Conservation (phyloP, 2,797 vertebrate genomes). For the Cryptoblepharus egeriae region DNA sequence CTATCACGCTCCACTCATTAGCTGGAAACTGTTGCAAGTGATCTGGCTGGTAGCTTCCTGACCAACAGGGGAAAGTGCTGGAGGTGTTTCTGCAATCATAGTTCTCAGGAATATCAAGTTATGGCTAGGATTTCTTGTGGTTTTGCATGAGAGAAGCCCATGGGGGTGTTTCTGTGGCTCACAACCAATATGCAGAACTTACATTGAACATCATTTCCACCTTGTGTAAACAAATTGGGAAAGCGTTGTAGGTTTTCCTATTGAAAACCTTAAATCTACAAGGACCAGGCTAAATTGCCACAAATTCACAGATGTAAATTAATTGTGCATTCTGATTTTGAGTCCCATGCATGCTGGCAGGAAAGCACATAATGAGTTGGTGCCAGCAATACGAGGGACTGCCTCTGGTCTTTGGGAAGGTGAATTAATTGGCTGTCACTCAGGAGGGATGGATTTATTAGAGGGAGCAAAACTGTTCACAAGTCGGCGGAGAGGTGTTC, state of each 20-base stretch:
- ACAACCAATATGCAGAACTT: background rate
- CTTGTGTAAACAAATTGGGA: conserved; percentile 8
- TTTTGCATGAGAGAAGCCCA: background rate
- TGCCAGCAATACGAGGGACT: conserved; percentile 16
- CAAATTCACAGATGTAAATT: background rate
- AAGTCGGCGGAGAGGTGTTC: background rate
- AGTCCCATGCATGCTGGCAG: background rate
- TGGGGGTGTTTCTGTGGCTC: background rate
- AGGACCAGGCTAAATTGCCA: background rate
- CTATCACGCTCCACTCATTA: background rate
- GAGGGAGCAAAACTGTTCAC: conserved; percentile 30
- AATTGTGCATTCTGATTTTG: conserved; percentile 11
- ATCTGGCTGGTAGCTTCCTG: background rate
- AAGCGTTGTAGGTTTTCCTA: background rate
- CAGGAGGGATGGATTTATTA: conserved; percentile 24
- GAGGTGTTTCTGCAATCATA: background rate
- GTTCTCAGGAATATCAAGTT: background rate
- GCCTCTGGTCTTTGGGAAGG: background rate
- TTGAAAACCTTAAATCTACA: background rate
- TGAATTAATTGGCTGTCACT: conserved; percentile 25
- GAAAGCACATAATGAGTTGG: conserved; percentile 19
- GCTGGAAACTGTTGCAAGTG: background rate
- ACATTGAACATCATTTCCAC: background rate
- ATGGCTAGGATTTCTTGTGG: background rate
- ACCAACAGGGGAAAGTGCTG: background rate